phyloP scores from a whole-genome alignment of 2,113 vertebrate genomes.

The Micronycteris hirsuta region DNA sequence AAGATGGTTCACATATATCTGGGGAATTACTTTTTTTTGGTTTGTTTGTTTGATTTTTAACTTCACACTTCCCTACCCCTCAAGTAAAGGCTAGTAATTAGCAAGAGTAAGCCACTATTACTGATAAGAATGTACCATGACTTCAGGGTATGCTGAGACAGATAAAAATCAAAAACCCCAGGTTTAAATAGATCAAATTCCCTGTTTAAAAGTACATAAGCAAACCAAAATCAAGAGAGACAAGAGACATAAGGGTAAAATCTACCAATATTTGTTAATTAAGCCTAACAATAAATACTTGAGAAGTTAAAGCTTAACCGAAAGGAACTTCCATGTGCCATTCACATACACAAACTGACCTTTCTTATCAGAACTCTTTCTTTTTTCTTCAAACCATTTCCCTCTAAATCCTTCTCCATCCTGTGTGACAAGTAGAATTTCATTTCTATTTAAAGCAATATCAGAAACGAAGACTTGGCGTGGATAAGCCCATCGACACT shows the following conservation, averaged over 20 bases:
- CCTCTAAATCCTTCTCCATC: slow-evolving; percentile 97
- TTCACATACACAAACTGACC: slow-evolving; percentile 79
- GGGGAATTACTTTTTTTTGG: neutral
- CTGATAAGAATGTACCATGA: neutral
- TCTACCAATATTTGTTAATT: neutral
- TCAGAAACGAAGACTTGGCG: slow-evolving; percentile 97
- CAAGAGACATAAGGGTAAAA: neutral
- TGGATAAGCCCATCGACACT: slow-evolving; percentile 93
- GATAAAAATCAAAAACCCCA: neutral
- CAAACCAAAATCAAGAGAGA: neutral
- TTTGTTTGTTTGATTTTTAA: neutral
- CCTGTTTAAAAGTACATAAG: neutral
- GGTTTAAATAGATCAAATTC: neutral
- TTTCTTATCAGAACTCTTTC: slow-evolving; percentile 90
- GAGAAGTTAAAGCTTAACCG: neutral
- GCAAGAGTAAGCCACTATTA: neutral
- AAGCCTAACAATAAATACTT: neutral
- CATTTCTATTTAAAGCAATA: slow-evolving; percentile 89
- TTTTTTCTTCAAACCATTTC: slow-evolving; percentile 89
- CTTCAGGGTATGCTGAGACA: neutral
- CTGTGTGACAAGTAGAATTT: slow-evolving; percentile 93
- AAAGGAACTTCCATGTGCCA: neutral
- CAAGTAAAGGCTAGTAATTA: neutral
- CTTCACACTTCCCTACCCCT: neutral
- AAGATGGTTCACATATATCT: neutral